Evolutionary conservation across 2,113 vertebrate genomes (phyloP).

Genomic region (Emydocephalus ijimae): DNA sequence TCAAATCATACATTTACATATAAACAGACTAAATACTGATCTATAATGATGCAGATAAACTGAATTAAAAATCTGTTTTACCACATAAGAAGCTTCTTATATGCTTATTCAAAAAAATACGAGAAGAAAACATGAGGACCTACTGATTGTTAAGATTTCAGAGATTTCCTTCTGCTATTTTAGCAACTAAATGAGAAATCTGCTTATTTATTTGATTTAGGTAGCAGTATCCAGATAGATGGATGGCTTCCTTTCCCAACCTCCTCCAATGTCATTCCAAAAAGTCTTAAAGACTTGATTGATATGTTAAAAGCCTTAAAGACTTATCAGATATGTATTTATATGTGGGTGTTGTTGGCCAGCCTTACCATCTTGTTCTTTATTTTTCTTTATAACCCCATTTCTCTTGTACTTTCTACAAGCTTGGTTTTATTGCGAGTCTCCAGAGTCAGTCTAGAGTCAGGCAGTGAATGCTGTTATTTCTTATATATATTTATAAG

Average conservation of each 20-base stretch:
- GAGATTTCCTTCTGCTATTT: conserved; percentile 34
- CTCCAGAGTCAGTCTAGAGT: neutral
- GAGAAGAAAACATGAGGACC: conserved; percentile 62
- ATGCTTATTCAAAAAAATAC: conserved; percentile 69
- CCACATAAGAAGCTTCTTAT: conserved; percentile 65
- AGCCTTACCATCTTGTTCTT: neutral
- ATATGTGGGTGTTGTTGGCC: neutral
- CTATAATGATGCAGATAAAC: conserved; percentile 82
- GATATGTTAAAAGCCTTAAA: neutral
- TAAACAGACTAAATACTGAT: conserved; percentile 80
- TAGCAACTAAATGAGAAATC: conserved; percentile 56
- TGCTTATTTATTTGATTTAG: neutral
- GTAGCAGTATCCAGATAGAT: neutral
- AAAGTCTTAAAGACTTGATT: neutral
- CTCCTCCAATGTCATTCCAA: neutral
- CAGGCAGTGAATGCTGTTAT: neutral
- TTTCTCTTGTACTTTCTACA: neutral
- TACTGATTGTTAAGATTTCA: conserved; percentile 38
- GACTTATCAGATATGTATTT: neutral
- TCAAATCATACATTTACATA: conserved; percentile 86
- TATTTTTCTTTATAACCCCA: neutral
- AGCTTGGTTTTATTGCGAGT: neutral
- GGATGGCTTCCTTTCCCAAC: neutral
- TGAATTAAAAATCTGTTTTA: conserved; percentile 80
- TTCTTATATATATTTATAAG: conserved; percentile 3